Percentiles rank a stretch among this genome's conserved stretches.
Conservation (phyloP, 2,797 vertebrate genomes). For the Malacoctenus gilli region DNA sequence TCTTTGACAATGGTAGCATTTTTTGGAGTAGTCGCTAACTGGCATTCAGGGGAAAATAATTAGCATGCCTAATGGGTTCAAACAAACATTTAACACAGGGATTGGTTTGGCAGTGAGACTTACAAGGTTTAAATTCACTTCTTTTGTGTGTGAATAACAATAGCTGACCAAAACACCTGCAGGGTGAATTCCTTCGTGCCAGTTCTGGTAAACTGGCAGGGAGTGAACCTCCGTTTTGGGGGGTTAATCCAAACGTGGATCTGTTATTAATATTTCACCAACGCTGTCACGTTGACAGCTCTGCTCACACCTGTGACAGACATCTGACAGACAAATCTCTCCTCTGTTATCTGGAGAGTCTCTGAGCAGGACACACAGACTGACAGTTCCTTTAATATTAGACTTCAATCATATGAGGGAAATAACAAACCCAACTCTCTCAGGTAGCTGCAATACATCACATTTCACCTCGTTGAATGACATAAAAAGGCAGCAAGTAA, state of each 20-base stretch:
- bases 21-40: not conserved
- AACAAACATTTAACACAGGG: not conserved
- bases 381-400: constrained; percentile 36
- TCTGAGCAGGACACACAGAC: constrained; percentile 20
- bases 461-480: constrained; percentile 3
- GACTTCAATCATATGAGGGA: constrained; percentile 19
- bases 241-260: too few species aligned
- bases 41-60: constrained; percentile 1
- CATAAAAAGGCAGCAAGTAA: not conserved
- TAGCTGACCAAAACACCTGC: not conserved
- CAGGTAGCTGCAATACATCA: not conserved
- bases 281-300: constrained; percentile 5
- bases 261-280: not conserved
- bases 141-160: not conserved
- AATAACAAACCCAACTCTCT: constrained; percentile 15
- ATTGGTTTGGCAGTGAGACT: not conserved
- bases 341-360: constrained; percentile 24
- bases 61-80: constrained; percentile 1
- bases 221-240: too few species aligned
- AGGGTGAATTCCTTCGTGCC: too few species aligned
- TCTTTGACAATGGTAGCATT: not conserved
- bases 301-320: constrained; percentile 18
- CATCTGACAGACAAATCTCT: constrained; percentile 29
- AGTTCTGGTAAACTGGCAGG: not conserved
- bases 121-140: not conserved